Evolutionary conservation across 2,113 vertebrate species (phyloP), one percentile per base, ranked within the genome.

Genomic region (Indicator maculatus): DNA sequence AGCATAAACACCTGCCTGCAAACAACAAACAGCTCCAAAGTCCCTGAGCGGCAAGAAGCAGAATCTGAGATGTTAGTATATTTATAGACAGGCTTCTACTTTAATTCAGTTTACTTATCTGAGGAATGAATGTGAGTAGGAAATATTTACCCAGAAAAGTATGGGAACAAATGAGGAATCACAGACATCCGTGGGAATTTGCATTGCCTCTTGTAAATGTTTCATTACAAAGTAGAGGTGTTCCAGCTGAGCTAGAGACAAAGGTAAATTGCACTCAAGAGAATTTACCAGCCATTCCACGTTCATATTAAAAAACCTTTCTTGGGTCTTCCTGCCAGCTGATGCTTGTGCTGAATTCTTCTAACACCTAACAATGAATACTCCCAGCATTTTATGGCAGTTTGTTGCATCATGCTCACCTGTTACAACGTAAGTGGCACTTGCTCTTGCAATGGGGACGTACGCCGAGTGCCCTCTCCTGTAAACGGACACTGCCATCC

Each of bases 401-500:
- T 55, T 61, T 53, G 55, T n/a, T 80, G n/a, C 55, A 12, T 17
- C 20, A 33, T 1, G 4, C 97, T 89, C 86, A 99, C 99, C 99
- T 97, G 99, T 99, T 76, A 99, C 95, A 67, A 97, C 64, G 31
- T 98, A 99, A 77, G 97, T 2, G 0, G 90, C 90, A 78, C 84
- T 98, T 94, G 98, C 98, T 28, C 89, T 98, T 9, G 97, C 97
- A 19, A 99, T 82, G 1, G 99, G 99, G 31, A 97, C 56, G 7
- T 98, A 98, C 3, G 94, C 89, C 7, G 97, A 90, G 44, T 95
- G 95, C 8, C 98, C 97, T 33, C 98, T 98, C 91, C 98, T 98
- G 83, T 99, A 99, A 66, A 99, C 97, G 82, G 97, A 89, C 30
- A 99, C 98, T n/a, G 98, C 98, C 98, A 99, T 99, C 88, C 96